Conservation (phyloP, 1,140 invertebrate genomes). For the Sweltsa coloradensis region DNA sequence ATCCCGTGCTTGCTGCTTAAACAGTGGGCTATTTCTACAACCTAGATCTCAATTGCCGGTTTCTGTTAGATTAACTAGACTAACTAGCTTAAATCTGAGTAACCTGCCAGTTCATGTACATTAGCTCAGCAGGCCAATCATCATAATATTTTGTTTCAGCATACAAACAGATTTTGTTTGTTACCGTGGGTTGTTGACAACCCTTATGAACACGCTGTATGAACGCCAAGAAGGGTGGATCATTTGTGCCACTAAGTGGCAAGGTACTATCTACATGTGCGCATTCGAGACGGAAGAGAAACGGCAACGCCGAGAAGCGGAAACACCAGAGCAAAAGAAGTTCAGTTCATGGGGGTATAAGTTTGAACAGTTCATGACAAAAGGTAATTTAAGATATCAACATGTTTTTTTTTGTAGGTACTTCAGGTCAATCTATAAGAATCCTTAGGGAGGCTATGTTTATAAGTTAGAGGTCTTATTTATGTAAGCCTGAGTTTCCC, state of each 20-base stretch:
- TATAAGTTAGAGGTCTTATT: no score
- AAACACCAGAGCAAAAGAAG: slow-evolving; percentile 33
- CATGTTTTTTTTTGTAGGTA: slow-evolving; percentile 26
- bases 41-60: no score
- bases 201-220: slow-evolving; percentile 52
- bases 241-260: slow-evolving; percentile 48
- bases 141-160: slow-evolving; percentile 18
- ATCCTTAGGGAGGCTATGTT: no score
- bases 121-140: slow-evolving; percentile 4
- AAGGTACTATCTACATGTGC: slow-evolving; percentile 58
- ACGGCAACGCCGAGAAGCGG: slow-evolving; percentile 28
- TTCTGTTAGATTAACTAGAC: no score
- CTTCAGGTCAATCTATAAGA: slow-evolving; percentile 18
- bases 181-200: slow-evolving; percentile 54
- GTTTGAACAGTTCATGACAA: slow-evolving; percentile 67
- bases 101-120: no score
- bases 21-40: no score
- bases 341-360: slow-evolving; percentile 66
- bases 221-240: slow-evolving; percentile 47
- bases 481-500: no score
- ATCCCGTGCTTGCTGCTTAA: no score
- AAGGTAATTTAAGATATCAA: no score
- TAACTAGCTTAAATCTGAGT: no score
- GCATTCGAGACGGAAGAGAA: slow-evolving; percentile 47
- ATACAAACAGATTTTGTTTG: slow-evolving; percentile 48